Evolutionary conservation across 1,140 invertebrate genomes (phyloP).

Genomic region (Pachyrhynchus sulphureomaculatus): DNA sequence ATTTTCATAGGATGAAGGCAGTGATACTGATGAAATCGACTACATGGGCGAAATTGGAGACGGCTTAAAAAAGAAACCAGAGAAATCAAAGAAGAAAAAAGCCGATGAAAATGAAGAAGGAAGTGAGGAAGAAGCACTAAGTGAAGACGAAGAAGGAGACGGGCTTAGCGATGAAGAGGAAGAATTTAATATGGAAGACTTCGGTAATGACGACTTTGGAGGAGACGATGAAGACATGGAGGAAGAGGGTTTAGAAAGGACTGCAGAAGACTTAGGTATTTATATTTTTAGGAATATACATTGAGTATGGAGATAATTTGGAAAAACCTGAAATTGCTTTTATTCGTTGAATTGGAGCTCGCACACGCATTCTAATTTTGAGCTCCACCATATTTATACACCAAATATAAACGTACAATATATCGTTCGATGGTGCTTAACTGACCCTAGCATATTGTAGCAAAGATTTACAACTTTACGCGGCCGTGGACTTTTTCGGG

Average conservation of each 20-base stretch:
- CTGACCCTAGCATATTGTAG: too few species aligned
- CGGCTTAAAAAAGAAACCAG: conserved; percentile 48
- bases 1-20: conserved; percentile 18
- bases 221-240: conserved; percentile 53
- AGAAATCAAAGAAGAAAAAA: conserved; percentile 45
- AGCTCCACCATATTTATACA: too few species aligned
- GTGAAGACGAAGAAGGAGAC: conserved; percentile 45
- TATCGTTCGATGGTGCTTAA: background rate
- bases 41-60: conserved; percentile 57
- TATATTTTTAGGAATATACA: too few species aligned
- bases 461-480: too few species aligned
- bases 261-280: conserved; percentile 53
- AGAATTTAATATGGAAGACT: conserved; percentile 10
- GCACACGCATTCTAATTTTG: too few species aligned
- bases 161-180: conserved; percentile 52
- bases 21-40: conserved; percentile 58
- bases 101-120: conserved; percentile 52
- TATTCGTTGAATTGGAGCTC: too few species aligned
- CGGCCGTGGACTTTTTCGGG: too few species aligned
- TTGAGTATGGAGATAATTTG: too few species aligned
- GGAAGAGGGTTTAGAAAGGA: conserved; percentile 51
- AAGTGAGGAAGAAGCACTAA: conserved; percentile 30
- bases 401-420: conserved; percentile 17
- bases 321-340: too few species aligned
- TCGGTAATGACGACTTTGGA: conserved; percentile 47